phyloP scores from a whole-genome alignment of 2,113 vertebrate genomes.

The Forbesichthys papilliferus region DNA sequence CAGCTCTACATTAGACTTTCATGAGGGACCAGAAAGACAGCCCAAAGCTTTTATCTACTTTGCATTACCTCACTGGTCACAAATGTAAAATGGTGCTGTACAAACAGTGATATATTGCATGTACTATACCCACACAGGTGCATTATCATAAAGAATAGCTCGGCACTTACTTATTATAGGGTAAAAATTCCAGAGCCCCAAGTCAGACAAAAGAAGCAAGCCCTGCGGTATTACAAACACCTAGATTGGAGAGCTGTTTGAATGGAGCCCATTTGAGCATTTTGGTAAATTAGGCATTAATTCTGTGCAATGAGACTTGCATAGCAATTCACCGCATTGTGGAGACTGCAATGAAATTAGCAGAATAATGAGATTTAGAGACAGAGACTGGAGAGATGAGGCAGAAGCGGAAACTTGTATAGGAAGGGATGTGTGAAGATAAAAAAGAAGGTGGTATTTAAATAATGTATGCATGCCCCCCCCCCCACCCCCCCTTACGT shows the following conservation, averaged over 20 bases:
- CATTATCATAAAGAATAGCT: constrained; percentile 57
- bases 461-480: background rate
- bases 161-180: constrained; percentile 40
- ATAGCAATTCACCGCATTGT: constrained; percentile 34
- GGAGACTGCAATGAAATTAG: constrained; percentile 50
- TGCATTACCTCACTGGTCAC: constrained; percentile 51
- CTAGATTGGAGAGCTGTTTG: constrained; percentile 35
- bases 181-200: constrained; percentile 19
- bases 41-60: constrained; percentile 63
- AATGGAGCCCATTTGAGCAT: constrained; percentile 40
- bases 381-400: constrained; percentile 40
- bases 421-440: constrained; percentile 5
- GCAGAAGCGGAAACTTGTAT: constrained; percentile 23
- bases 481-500: background rate
- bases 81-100: constrained; percentile 38
- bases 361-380: constrained; percentile 61
- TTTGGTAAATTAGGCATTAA: constrained; percentile 57
- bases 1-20: constrained; percentile 66
- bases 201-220: constrained; percentile 38
- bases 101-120: constrained; percentile 48
- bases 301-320: constrained; percentile 42
- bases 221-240: constrained; percentile 45
- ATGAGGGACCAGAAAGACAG: constrained; percentile 62
- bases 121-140: constrained; percentile 47
- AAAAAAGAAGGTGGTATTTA: background rate